Conservation (phyloP, 2,888 invertebrate species). For the Caenorhabditis sp. region DNA sequence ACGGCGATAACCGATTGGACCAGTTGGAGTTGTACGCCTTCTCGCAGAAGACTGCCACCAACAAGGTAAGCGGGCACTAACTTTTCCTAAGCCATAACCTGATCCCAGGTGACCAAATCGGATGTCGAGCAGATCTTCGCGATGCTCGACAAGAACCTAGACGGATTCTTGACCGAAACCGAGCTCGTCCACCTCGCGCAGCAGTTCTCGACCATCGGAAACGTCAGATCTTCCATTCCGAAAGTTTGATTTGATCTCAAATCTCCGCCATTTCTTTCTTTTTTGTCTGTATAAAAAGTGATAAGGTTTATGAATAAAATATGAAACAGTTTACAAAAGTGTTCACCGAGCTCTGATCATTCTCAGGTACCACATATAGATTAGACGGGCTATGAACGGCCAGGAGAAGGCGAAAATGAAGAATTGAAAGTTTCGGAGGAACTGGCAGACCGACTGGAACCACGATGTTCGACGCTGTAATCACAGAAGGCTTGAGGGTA, state of each 20-base stretch:
- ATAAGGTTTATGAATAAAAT: no score
- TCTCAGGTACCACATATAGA: conserved; percentile 43
- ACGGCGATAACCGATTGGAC: conserved; percentile 70
- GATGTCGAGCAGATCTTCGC: conserved; percentile 50
- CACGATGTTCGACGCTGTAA: conserved; percentile 43
- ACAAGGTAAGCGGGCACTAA: conserved; percentile 26
- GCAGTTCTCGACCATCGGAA: conserved; percentile 48
- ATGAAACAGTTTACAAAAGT: conserved; percentile 1
- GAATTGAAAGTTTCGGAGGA: conserved; percentile 43
- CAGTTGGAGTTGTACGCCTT: conserved; percentile 69
- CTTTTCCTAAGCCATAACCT: no score
- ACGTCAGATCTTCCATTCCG: conserved; percentile 45
- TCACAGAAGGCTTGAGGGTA: neutral
- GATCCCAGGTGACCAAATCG: conserved; percentile 41
- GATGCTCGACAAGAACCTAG: conserved; percentile 49
- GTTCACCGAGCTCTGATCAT: conserved; percentile 17
- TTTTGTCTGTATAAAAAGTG: conserved; percentile 17
- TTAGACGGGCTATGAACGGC: conserved; percentile 46
- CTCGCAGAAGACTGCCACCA: conserved; percentile 59
- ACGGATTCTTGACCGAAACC: conserved; percentile 40
- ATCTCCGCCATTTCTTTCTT: neutral
- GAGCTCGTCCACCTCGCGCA: conserved; percentile 46
- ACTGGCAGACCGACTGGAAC: conserved; percentile 20
- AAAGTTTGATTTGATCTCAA: conserved; percentile 21
- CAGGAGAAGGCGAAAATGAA: conserved; percentile 57